Conservation (phyloP, 2,797 vertebrate genomes). For the Sitta carolinensis region DNA sequence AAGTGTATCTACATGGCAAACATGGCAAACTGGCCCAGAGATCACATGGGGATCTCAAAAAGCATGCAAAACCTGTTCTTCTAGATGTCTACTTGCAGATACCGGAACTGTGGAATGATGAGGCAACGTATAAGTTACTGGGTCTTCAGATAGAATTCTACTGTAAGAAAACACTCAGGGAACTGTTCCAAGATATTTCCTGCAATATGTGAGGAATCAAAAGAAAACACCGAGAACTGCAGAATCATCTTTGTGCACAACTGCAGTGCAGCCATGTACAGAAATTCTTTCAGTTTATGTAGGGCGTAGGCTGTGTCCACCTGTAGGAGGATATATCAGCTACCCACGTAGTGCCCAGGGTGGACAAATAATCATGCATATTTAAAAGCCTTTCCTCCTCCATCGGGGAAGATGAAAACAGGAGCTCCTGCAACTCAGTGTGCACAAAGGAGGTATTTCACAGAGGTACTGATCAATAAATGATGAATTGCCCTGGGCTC, state of each 20-base stretch:
- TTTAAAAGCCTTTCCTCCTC: background rate
- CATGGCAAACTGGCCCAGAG: background rate
- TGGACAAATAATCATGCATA: background rate
- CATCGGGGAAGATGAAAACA: background rate
- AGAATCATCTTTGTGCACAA: background rate
- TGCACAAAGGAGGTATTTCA: background rate
- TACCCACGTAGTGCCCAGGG: background rate
- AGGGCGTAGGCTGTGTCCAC: background rate
- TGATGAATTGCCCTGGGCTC: background rate
- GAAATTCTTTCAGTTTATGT: background rate
- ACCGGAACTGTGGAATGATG: background rate
- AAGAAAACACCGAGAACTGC: background rate
- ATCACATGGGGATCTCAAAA: background rate
- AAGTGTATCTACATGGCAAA: background rate
- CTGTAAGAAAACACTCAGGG: background rate
- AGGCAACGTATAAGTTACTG: background rate
- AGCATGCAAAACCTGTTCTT: background rate
- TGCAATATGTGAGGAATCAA: background rate
- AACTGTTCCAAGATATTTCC: background rate
- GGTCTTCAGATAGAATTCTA: background rate
- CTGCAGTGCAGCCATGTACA: fast-evolving
- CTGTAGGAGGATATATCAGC: background rate
- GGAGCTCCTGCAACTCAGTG: background rate
- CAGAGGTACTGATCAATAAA: background rate
- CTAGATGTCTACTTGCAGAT: background rate